Percentiles rank a stretch among this genome's conserved stretches.
Evolutionary conservation across 2,888 invertebrate species (phyloP).

Genomic region (Sialis lutaria): DNA sequence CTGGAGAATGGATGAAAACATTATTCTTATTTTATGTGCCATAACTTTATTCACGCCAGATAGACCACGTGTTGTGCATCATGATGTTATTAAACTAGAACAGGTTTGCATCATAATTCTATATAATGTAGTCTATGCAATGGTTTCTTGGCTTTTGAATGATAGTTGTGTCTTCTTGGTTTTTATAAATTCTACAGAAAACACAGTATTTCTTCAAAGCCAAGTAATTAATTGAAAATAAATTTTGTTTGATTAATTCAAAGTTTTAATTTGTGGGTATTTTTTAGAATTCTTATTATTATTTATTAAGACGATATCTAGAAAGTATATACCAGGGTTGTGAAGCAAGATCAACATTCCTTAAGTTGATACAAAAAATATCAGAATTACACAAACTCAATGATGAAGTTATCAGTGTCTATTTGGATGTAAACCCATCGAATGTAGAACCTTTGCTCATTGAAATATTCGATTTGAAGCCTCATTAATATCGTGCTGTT

Average conservation of each 20-base stretch:
- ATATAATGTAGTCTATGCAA: too few species aligned
- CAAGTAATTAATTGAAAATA: background rate
- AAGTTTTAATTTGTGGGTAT: slow-evolving; percentile 5
- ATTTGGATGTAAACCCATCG: slow-evolving; percentile 81
- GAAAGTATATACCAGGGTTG: slow-evolving; percentile 72
- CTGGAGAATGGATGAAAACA: slow-evolving; percentile 74
- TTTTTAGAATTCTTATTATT: slow-evolving; percentile 71
- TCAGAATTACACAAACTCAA: slow-evolving; percentile 76
- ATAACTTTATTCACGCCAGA: slow-evolving; percentile 81
- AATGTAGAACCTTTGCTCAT: slow-evolving; percentile 83
- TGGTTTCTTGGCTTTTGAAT: too few species aligned
- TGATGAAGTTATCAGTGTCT: slow-evolving; percentile 81
- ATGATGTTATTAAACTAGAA: slow-evolving; percentile 68
- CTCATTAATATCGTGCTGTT: slow-evolving; percentile 18
- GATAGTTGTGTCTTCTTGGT: background rate
- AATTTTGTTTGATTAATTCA: background rate
- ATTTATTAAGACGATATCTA: slow-evolving; percentile 65
- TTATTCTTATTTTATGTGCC: slow-evolving; percentile 81
- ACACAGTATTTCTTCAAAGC: too few species aligned
- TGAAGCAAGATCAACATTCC: slow-evolving; percentile 74
- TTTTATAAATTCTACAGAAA: too few species aligned
- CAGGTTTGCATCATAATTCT: slow-evolving; percentile 35
- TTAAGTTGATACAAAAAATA: slow-evolving; percentile 79
- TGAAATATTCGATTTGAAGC: slow-evolving; percentile 89
- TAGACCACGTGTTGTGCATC: slow-evolving; percentile 60